Conservation (phyloP, 2,113 vertebrate species). For the Malurus melanocephalus region DNA sequence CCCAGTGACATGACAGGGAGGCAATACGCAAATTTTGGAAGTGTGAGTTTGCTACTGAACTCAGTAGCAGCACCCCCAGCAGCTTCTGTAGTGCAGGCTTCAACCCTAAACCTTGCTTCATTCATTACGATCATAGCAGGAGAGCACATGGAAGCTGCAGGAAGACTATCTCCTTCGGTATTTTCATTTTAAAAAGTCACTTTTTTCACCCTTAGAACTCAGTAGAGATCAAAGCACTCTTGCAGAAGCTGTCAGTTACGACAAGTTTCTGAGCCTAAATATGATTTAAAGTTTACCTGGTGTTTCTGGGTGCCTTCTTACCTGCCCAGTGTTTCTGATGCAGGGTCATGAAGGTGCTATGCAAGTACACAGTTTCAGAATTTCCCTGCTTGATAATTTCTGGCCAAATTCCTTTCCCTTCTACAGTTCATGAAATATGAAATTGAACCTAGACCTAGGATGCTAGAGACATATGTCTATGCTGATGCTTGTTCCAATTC, state of each 20-base stretch:
- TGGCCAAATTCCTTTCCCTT: not conserved
- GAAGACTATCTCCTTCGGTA: not conserved
- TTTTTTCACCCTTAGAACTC: not conserved
- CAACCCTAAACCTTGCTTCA: not conserved
- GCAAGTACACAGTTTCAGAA: not conserved
- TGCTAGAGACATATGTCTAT: not conserved
- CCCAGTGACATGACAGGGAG: not conserved
- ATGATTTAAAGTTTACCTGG: not conserved
- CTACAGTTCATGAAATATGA: not conserved
- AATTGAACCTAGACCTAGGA: not conserved
- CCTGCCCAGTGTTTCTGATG: not conserved
- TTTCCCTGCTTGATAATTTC: not conserved
- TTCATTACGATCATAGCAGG: not conserved
- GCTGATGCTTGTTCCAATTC: not conserved
- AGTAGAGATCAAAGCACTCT: not conserved
- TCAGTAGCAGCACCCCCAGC: not conserved
- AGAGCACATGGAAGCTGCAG: not conserved
- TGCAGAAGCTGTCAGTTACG: not conserved
- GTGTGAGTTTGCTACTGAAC: not conserved
- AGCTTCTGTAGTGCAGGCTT: not conserved
- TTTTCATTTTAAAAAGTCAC: rapidly evolving
- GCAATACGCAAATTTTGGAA: not conserved
- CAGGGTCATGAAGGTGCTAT: not conserved
- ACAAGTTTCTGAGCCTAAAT: not conserved
- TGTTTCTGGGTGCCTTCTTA: not conserved